Conservation (phyloP, 1,140 invertebrate genomes). For the Colletes gigas region DNA sequence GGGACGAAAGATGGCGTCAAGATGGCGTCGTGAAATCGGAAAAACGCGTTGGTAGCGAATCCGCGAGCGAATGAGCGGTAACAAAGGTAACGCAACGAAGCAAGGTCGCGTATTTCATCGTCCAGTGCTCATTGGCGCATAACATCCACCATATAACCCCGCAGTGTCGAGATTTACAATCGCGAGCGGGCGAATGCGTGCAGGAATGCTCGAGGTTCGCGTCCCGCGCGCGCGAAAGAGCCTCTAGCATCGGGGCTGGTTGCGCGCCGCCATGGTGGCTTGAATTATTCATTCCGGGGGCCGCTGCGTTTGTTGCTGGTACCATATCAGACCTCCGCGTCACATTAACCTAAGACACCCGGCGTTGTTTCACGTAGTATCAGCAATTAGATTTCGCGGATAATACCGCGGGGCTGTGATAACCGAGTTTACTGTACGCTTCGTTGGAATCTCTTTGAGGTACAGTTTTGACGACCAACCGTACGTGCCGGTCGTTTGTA, state of each 20-base stretch:
- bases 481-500: background rate
- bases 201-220: constrained; percentile 76
- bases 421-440: constrained; percentile 47
- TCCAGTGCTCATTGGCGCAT: constrained; percentile 74
- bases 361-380: constrained; percentile 66
- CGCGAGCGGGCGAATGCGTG: constrained; percentile 75
- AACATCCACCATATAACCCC: constrained; percentile 74
- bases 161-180: constrained; percentile 76
- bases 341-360: constrained; percentile 65
- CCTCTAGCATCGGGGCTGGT: constrained; percentile 49
- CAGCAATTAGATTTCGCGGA: constrained; percentile 72
- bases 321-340: constrained; percentile 65
- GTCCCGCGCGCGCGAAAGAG: constrained; percentile 62
- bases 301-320: constrained; percentile 67
- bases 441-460: constrained; percentile 36
- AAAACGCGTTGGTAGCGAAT: background rate
- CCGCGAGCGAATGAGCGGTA: constrained; percentile 49
- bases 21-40: constrained; percentile 17
- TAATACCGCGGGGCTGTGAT: constrained; percentile 49
- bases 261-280: constrained; percentile 66
- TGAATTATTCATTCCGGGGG: constrained; percentile 79
- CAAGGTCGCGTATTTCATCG: constrained; percentile 72
- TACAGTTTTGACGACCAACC: constrained; percentile 15
- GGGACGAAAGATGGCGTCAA: background rate
- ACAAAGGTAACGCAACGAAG: constrained; percentile 71